Evolutionary conservation across 2,888 invertebrate species (phyloP).

Genomic region (Chymomyza procnemis): DNA sequence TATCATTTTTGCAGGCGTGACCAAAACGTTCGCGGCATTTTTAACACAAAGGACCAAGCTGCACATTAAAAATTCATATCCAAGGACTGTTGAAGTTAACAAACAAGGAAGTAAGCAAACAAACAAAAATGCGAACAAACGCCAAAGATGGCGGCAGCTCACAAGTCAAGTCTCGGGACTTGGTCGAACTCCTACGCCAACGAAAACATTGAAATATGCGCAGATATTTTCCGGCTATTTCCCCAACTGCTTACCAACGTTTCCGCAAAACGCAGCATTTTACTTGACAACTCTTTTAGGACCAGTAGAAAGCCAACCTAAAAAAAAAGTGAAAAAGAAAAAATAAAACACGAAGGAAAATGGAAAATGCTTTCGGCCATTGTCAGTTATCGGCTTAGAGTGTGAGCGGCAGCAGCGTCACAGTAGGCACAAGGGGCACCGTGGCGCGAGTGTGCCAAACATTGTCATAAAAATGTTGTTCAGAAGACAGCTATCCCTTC

Average conservation of each 20-base stretch:
- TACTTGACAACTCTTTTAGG: constrained; percentile 64
- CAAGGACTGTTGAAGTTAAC: constrained; percentile 37
- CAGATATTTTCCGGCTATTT: constrained; percentile 47
- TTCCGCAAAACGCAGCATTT: constrained; percentile 55
- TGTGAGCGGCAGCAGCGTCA: constrained; percentile 20
- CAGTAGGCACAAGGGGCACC: not conserved
- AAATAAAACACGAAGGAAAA: constrained; percentile 19
- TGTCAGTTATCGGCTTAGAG: constrained; percentile 68
- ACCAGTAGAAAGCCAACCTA: constrained; percentile 40
- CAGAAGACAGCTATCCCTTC: constrained; percentile 25
- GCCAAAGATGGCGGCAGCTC: constrained; percentile 18
- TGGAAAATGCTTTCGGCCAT: constrained; percentile 64
- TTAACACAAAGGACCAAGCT: constrained; percentile 69
- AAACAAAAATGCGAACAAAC: constrained; percentile 9
- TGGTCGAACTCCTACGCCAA: constrained; percentile 15
- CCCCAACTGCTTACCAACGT: not conserved
- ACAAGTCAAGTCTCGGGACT: constrained; percentile 62
- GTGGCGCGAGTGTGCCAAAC: constrained; percentile 13
- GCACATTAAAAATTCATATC: constrained; percentile 71
- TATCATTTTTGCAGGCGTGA: not conserved
- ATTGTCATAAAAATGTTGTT: constrained; percentile 65
- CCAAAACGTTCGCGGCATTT: not conserved
- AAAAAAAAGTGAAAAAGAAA: not conserved
- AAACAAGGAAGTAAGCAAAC: constrained; percentile 31
- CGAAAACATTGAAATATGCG: constrained; percentile 71